phyloP scores from a whole-genome alignment of 2,888 invertebrate genomes.

The Tenthredo scrophulariae region DNA sequence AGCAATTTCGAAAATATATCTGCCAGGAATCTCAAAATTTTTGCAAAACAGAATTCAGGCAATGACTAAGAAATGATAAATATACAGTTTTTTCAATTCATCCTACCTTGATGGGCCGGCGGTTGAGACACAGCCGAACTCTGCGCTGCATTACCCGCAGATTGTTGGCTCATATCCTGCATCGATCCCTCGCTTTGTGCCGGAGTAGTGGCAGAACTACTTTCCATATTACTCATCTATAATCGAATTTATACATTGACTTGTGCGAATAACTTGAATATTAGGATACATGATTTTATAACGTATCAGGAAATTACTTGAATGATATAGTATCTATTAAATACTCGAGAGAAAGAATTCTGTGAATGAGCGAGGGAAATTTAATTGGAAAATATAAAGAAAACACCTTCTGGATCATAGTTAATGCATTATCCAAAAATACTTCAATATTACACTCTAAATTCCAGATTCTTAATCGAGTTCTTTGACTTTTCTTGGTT shows the following conservation, averaged over 20 bases:
- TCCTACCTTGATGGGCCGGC: slow-evolving; percentile 74
- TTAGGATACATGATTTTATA: not conserved
- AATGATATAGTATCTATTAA: not conserved
- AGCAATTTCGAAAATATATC: not conserved
- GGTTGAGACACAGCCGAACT: slow-evolving; percentile 71
- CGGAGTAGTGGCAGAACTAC: slow-evolving; percentile 71
- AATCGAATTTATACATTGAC: not conserved
- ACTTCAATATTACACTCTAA: not conserved
- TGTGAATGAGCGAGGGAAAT: not conserved
- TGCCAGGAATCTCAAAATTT: not conserved
- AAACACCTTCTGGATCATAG: too few species aligned
- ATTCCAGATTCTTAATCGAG: not conserved
- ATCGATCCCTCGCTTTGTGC: slow-evolving; percentile 73
- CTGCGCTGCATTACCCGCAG: slow-evolving; percentile 69
- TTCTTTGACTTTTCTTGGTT: not conserved
- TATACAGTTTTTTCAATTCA: not conserved
- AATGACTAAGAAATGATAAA: slow-evolving; percentile 14
- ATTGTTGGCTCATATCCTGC: slow-evolving; percentile 73
- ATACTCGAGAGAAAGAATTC: too few species aligned
- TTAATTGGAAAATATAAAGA: not conserved
- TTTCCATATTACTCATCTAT: slow-evolving; percentile 76
- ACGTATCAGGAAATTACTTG: not conserved
- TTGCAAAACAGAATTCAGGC: slow-evolving; percentile 5
- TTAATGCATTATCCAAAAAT: too few species aligned
- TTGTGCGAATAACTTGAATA: not conserved